A percentile compares a stretch with the other conserved stretches of the same genome.
phyloP scores from a whole-genome alignment of 1,140 invertebrate species.

The Ips nitidus region DNA sequence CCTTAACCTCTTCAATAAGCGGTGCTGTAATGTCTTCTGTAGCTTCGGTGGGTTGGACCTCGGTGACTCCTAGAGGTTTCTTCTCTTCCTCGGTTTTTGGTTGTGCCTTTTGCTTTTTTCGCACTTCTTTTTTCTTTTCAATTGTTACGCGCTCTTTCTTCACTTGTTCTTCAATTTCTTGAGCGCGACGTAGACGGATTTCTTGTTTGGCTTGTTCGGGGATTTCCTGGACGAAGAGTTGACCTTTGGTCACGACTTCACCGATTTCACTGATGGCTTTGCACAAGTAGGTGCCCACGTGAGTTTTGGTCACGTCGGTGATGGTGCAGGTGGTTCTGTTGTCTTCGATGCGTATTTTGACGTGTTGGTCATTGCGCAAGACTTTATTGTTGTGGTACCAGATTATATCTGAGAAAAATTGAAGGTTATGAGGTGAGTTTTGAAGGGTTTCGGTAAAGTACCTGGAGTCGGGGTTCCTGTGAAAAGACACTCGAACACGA shows the following conservation, averaged over 20 bases:
- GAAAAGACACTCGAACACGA: slow-evolving; percentile 75
- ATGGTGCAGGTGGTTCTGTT: slow-evolving; percentile 74
- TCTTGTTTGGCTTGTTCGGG: slow-evolving; percentile 49
- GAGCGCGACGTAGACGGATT: slow-evolving; percentile 53
- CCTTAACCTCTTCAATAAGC: slow-evolving; percentile 53
- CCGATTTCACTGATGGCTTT: slow-evolving; percentile 82
- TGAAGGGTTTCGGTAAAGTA: slow-evolving; percentile 50
- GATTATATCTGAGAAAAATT: slow-evolving; percentile 68
- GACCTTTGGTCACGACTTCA: slow-evolving; percentile 76
- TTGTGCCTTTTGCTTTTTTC: slow-evolving; percentile 50
- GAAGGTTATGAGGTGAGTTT: not conserved
- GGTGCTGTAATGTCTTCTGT: slow-evolving; percentile 52
- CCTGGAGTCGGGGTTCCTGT: slow-evolving; percentile 84
- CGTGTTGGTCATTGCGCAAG: slow-evolving; percentile 69
- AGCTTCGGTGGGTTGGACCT: slow-evolving; percentile 55
- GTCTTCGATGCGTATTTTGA: slow-evolving; percentile 72
- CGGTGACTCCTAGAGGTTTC: slow-evolving; percentile 56
- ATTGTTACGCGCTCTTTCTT: slow-evolving; percentile 58
- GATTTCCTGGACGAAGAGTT: slow-evolving; percentile 65
- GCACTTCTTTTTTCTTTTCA: slow-evolving; percentile 54
- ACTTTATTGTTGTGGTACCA: slow-evolving; percentile 89
- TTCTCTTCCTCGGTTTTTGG: slow-evolving; percentile 55
- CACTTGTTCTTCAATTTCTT: slow-evolving; percentile 59
- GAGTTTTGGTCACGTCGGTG: slow-evolving; percentile 64
- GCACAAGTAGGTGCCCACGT: slow-evolving; percentile 84